These are phyloP conservation scores for Meandrina meandrites DNA, from an alignment of 92 coral and sea anemone species.

Conservation along the genomic window DNA sequence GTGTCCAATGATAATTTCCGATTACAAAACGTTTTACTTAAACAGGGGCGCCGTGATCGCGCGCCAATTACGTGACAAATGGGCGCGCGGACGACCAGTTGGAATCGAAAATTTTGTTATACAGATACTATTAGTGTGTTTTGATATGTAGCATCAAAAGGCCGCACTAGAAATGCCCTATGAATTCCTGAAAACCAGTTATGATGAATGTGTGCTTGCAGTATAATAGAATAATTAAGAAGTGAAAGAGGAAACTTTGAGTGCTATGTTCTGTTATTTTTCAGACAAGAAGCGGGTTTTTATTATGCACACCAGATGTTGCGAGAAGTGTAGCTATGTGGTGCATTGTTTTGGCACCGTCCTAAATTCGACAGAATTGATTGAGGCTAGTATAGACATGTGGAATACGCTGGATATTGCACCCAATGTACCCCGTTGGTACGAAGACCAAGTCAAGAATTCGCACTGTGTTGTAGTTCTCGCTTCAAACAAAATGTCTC, in stretches of 20 bases:
- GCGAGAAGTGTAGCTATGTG: constrained; percentile 77
- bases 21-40: too few relatives aligned
- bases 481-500: constrained; percentile 53
- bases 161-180: too few relatives aligned
- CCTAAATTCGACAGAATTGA: constrained; percentile 64
- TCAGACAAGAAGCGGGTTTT: constrained; percentile 59
- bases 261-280: neutral
- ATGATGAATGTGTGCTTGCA: neutral
- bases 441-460: constrained; percentile 65
- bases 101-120: too few relatives aligned
- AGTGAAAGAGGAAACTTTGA: neutral
- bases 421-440: constrained; percentile 67
- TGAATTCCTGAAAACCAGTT: neutral
- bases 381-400: constrained; percentile 66
- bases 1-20: too few relatives aligned
- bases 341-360: constrained; percentile 70
- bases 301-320: constrained; percentile 76
- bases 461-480: constrained; percentile 72
- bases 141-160: too few relatives aligned
- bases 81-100: too few relatives aligned
- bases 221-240: neutral
- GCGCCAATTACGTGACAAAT: too few relatives aligned
- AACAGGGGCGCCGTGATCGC: too few relatives aligned
- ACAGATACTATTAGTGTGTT: too few relatives aligned
- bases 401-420: constrained; percentile 67